Evolutionary conservation across 2,113 vertebrate species (phyloP), one percentile per base, ranked within the genome.

Genomic region (Malaclemys terrapin): DNA sequence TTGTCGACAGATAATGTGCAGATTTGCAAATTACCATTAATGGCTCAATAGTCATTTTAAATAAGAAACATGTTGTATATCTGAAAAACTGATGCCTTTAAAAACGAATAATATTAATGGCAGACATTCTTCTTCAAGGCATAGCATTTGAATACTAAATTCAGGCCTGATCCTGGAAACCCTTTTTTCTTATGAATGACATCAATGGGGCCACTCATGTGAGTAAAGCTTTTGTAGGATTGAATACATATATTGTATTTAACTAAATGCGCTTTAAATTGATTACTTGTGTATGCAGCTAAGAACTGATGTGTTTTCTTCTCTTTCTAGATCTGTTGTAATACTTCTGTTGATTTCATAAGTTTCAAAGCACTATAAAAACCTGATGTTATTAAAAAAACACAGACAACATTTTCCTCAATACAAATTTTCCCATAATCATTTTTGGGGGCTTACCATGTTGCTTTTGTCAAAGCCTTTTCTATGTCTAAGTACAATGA

Each of bases 401-500:
- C 72, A 88, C 88, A 97, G 95, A 91, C 91, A 89, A 69, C 75
- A 76, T 94, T 95, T 96, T 83, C 80, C 42, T 91, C 80, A 24
- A 75, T 31, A 85, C 84, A 90, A 53, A 19, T 72, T 82, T 96
- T 79, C 65, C 69, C 95, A 42, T n/a, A 54, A 35, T 79, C 80
- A 80, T 90, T 82, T 85, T 59, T 87, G 47, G 91, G 94, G 94
- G 86, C 85, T 93, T 50, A 94, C 22, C 35, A 56, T 31, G 93
- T 95, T 98, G 98, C 98, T 99, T 99, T 99, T 99, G 99, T 99
- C 99, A 99, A 99, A 99, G 99, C 99, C 98, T 98, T 98, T 97
- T 98, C 92, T 92, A 97, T 86, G 22, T 87, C 94, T 80, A 87
- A 98, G 98, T 92, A 87, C 94, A 98, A 96, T 83, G 90, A 95